Evolutionary conservation across 2,113 vertebrate genomes (phyloP), one percentile per base, ranked within the genome.

Genomic region (Trochalopteron elliotii): DNA sequence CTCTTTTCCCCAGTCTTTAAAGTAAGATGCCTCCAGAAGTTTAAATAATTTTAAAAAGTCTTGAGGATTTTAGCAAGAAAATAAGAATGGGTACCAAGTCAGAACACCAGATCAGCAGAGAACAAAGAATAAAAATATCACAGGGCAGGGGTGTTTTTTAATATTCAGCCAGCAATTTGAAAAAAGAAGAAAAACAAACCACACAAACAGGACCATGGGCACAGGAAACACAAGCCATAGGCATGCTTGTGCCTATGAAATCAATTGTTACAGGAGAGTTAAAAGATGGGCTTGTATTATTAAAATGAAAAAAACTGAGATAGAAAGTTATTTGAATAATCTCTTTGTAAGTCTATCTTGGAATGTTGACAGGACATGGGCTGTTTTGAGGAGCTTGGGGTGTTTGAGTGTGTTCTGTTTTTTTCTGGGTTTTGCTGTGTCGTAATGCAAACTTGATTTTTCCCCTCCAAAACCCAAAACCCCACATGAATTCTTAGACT

Each of bases 141-240:
- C 11, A 56, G 16, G 7, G 30, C 3, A 28, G 8, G 1, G 1
- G 0, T 3, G 44, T 6, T 11, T 11, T 80, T 11, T 8, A 18
- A 64, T 19, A 39, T 50, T 78, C 27, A 70, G 45, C 1, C 30
- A 81, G 14, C 10, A 69, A 81, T 40, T 19, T 47, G 15, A 2
- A 31, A 70, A 25, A 74, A 64, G 35, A 76, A 12, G 4, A 20
- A 40, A 63, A 47, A 25, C 6, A 39, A 19, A 28, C 12, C 16
- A 25, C 19, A 53, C 5, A 14, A 49, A 44, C 37, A 74, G 39
- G 28, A 55, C 3, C 0, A 0, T 27, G 28, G 11, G n/a, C 28
- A 49, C 1, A 55, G 12, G 22, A 84, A 90, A 49, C 23, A 65
- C 7, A 87, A 52, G 24, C 12, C 65, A 25, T 27, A 47, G 13